Conservation (phyloP, 1,140 invertebrate species). For the Doryteuthis pealeii region DNA sequence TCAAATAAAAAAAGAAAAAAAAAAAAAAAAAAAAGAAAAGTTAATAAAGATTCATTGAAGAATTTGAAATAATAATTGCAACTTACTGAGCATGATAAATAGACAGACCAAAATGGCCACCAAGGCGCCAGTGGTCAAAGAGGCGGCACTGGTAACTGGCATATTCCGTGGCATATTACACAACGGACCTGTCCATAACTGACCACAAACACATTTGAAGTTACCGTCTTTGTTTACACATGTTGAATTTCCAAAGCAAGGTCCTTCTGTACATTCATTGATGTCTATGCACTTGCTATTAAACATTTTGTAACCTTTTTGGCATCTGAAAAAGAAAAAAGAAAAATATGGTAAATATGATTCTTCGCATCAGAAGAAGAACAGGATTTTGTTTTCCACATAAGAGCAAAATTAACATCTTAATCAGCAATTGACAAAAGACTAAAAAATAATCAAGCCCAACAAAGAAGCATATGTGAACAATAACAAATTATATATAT, state of each 20-base stretch:
- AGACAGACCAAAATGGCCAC: slow-evolving; percentile 54
- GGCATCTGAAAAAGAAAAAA: neutral
- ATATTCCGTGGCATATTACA: slow-evolving; percentile 69
- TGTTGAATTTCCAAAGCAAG: slow-evolving; percentile 51
- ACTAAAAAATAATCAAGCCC: too few species aligned
- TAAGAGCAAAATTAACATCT: too few species aligned
- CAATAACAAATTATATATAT: too few species aligned
- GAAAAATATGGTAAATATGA: neutral
- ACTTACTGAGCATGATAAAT: slow-evolving; percentile 53
- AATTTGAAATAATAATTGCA: too few species aligned
- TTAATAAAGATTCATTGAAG: too few species aligned
- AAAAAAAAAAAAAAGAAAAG: too few species aligned
- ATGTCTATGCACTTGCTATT: slow-evolving; percentile 22
- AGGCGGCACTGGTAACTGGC: slow-evolving; percentile 29
- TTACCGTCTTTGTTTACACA: slow-evolving; percentile 36
- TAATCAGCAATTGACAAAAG: too few species aligned
- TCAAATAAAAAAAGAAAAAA: too few species aligned
- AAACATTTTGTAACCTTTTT: neutral
- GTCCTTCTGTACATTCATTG: slow-evolving; percentile 34
- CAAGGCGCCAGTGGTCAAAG: slow-evolving; percentile 50
- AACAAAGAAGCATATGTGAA: too few species aligned
- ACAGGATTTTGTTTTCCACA: too few species aligned
- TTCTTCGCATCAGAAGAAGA: too few species aligned
- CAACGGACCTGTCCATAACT: slow-evolving; percentile 90
- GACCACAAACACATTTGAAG: slow-evolving; percentile 65